Percentiles rank a stretch among this genome's conserved stretches.
phyloP scores from a whole-genome alignment of 1,140 invertebrate species.

The Trichoplusia ni region DNA sequence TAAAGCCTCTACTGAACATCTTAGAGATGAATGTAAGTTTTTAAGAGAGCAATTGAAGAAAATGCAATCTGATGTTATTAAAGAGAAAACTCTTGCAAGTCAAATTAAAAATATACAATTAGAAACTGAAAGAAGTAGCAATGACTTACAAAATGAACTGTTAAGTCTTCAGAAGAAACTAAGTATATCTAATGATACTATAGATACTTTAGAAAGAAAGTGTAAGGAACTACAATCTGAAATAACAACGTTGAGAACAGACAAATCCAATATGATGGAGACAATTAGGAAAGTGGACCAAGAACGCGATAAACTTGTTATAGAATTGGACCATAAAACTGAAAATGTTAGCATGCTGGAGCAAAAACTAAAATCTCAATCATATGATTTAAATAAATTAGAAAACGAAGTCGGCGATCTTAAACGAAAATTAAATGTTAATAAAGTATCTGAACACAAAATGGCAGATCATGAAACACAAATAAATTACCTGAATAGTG shows the following conservation, averaged over 20 bases:
- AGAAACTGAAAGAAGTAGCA: conserved; percentile 83
- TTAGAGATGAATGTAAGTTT: conserved; percentile 75
- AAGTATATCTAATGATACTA: conserved; percentile 78
- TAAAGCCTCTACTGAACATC: conserved; percentile 64
- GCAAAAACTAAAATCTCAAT: conserved; percentile 81
- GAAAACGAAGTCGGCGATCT: conserved; percentile 72
- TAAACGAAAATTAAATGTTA: conserved; percentile 71
- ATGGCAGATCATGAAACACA: conserved; percentile 82
- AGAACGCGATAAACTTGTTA: conserved; percentile 83
- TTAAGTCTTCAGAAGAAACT: conserved; percentile 82
- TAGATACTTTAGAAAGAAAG: conserved; percentile 81
- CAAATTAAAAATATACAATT: conserved; percentile 83
- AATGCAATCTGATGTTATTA: conserved; percentile 71
- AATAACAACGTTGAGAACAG: conserved; percentile 80
- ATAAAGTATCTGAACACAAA: conserved; percentile 80
- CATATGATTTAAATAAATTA: conserved; percentile 70
- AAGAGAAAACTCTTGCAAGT: conserved; percentile 75
- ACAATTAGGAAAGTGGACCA: conserved; percentile 82
- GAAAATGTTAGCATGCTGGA: conserved; percentile 82
- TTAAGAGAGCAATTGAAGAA: conserved; percentile 75
- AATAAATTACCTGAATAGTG: conserved; percentile 78
- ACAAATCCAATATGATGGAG: conserved; percentile 81
- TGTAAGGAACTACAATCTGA: conserved; percentile 82
- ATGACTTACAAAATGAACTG: conserved; percentile 82
- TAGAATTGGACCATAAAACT: conserved; percentile 83